Percentiles rank a stretch among this genome's conserved stretches.
phyloP scores from a whole-genome alignment of 2,113 vertebrate species.

The Shinisaurus crocodilurus region DNA sequence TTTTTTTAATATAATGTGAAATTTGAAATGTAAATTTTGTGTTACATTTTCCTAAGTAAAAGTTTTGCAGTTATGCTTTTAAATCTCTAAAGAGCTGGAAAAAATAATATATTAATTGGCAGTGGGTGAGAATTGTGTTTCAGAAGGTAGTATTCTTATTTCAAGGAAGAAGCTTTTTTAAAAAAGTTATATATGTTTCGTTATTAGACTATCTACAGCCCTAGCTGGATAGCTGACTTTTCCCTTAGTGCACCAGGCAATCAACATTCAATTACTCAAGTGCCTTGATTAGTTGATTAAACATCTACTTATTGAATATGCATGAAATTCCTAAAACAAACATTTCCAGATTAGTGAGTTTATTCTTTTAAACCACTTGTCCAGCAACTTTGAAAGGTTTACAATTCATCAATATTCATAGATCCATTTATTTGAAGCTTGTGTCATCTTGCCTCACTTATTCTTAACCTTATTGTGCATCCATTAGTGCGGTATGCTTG shows the following conservation, averaged over 20 bases:
- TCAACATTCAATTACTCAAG: slow-evolving; percentile 73
- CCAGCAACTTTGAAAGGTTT: slow-evolving; percentile 61
- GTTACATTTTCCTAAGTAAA: neutral
- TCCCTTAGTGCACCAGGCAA: slow-evolving; percentile 69
- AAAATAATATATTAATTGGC: neutral
- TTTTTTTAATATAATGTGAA: neutral
- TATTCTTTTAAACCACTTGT: slow-evolving; percentile 61
- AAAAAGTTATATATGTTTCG: slow-evolving; percentile 41
- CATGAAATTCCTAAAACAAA: slow-evolving; percentile 61
- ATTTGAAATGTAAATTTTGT: neutral
- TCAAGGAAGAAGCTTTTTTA: slow-evolving; percentile 38
- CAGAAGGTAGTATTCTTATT: slow-evolving; percentile 50
- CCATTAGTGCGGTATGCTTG: neutral
- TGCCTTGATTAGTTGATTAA: slow-evolving; percentile 76
- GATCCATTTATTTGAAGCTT: neutral
- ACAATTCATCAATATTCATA: slow-evolving; percentile 50
- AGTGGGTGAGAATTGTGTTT: slow-evolving; percentile 44
- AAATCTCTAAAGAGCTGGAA: neutral
- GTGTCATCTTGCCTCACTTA: slow-evolving; percentile 1
- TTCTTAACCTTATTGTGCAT: neutral
- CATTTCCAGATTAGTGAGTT: slow-evolving; percentile 37
- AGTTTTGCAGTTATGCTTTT: neutral
- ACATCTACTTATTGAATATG: slow-evolving; percentile 71
- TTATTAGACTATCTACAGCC: slow-evolving; percentile 64
- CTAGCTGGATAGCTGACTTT: slow-evolving; percentile 67